Conservation (phyloP, 2,888 invertebrate genomes). For the Ophion ventricosus region DNA sequence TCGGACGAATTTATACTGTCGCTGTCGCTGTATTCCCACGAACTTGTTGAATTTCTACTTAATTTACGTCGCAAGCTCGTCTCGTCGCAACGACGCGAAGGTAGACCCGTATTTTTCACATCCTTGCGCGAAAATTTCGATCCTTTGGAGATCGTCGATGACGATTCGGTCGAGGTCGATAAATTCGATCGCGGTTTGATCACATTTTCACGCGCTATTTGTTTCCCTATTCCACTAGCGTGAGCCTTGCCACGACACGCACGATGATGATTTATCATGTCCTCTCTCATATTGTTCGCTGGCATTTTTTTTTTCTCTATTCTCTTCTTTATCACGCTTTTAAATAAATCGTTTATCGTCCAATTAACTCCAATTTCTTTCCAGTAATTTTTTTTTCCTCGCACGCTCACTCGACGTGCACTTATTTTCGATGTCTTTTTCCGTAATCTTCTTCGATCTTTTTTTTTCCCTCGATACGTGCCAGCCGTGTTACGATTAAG, state of each 20-base stretch:
- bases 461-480: neutral
- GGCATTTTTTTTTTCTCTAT: conserved; percentile 75
- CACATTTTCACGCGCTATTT: conserved; percentile 82
- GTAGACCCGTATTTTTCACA: conserved; percentile 65
- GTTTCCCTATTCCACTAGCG: conserved; percentile 88
- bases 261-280: conserved; percentile 85
- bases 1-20: conserved; percentile 86
- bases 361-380: neutral
- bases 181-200: conserved; percentile 79
- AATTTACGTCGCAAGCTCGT: conserved; percentile 84
- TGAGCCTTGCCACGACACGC: conserved; percentile 91
- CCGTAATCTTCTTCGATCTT: neutral
- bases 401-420: neutral
- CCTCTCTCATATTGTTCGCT: conserved; percentile 83
- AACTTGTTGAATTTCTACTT: conserved; percentile 87
- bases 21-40: conserved; percentile 88
- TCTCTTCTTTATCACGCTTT: neutral
- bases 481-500: neutral
- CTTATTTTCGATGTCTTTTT: neutral
- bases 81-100: conserved; percentile 83
- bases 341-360: conserved; percentile 6
- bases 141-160: conserved; percentile 72
- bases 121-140: conserved; percentile 44
- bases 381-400: neutral
- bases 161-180: conserved; percentile 65